Percentiles rank a stretch among this genome's conserved stretches.
Evolutionary conservation across 1,140 invertebrate species (phyloP).

Genomic region (Oppia nitens): DNA sequence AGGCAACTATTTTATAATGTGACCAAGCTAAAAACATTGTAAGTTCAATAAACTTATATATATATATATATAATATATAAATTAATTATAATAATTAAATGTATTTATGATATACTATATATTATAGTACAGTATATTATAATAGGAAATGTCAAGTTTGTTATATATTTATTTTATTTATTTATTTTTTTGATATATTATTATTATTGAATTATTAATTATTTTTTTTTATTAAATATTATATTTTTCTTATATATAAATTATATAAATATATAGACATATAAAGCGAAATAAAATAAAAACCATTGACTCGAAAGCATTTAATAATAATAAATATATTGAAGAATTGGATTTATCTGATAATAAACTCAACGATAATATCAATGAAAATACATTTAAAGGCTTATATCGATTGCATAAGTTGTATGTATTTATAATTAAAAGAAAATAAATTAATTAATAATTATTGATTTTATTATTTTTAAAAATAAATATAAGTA

Average conservation of each 20-base stretch:
- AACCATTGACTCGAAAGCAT: background rate
- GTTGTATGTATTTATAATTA: slow-evolving; percentile 19
- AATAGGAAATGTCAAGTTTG: no score
- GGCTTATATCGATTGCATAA: slow-evolving; percentile 18
- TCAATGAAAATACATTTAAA: slow-evolving; percentile 19
- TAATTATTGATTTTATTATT: background rate
- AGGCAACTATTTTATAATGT: background rate
- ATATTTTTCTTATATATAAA: no score
- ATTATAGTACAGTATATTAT: no score
- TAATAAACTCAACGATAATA: slow-evolving; percentile 33
- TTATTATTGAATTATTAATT: no score
- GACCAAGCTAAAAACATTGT: background rate
- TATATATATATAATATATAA: no score
- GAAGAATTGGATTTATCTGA: slow-evolving; percentile 20
- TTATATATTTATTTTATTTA: no score
- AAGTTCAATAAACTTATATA: background rate
- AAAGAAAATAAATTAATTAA: background rate
- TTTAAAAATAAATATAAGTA: background rate
- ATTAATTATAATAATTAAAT: no score
- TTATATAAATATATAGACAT: no score
- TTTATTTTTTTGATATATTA: no score
- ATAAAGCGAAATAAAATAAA: background rate
- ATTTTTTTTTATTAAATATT: no score
- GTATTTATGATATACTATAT: no score
- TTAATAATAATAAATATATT: background rate